These are phyloP conservation scores for Platysternon megacephalum DNA, from an alignment of 2,113 vertebrate genomes.

Conservation along the genomic window DNA sequence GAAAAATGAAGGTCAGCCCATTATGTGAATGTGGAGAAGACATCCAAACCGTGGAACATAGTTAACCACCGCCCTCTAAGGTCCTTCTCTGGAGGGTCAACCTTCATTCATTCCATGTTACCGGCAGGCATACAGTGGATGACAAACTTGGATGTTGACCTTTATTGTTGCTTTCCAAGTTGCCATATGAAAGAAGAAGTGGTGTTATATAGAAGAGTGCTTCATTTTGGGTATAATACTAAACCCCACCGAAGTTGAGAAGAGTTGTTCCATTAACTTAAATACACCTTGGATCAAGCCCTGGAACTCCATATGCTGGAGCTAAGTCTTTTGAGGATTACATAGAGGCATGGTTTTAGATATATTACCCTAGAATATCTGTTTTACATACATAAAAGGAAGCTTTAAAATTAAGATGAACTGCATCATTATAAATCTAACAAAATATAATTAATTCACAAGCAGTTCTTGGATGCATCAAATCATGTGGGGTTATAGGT, in stretches of 20 bases:
- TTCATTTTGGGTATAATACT: background rate
- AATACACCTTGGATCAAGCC: background rate
- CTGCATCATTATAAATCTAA: background rate
- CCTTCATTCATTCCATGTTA: background rate
- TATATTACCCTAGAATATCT: background rate
- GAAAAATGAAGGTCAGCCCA: background rate
- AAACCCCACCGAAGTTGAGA: background rate
- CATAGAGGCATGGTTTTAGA: background rate
- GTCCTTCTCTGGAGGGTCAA: background rate
- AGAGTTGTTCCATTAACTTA: background rate
- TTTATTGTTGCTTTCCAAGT: background rate
- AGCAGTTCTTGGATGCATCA: background rate
- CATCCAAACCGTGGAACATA: background rate
- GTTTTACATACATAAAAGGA: background rate
- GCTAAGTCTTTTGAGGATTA: background rate
- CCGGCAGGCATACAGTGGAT: background rate
- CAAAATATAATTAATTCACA: background rate
- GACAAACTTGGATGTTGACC: background rate
- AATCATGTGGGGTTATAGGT: background rate
- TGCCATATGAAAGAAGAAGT: background rate
- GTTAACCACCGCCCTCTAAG: background rate
- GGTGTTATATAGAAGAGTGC: fast-evolving
- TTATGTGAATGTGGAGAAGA: background rate
- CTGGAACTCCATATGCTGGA: background rate
- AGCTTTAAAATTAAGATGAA: background rate